Percentiles rank a stretch among this genome's conserved stretches.
phyloP scores from a whole-genome alignment of 2,888 invertebrate species.

The Idaea straminata region DNA sequence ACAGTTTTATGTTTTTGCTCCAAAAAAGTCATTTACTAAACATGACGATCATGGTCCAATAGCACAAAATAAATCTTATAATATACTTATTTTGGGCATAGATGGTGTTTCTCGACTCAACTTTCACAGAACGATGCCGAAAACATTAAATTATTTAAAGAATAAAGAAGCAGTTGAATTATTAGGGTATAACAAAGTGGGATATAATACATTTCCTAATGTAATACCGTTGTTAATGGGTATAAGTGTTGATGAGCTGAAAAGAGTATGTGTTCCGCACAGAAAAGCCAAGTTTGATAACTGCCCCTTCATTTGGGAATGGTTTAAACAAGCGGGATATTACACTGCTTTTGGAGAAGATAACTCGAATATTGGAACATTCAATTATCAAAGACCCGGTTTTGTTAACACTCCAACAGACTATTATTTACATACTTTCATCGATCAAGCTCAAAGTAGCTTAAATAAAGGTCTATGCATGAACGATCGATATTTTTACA shows the following conservation, averaged over 20 bases:
- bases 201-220: slow-evolving; percentile 96
- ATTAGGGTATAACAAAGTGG: slow-evolving; percentile 95
- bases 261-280: slow-evolving; percentile 82
- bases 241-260: slow-evolving; percentile 82
- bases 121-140: slow-evolving; percentile 91
- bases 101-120: slow-evolving; percentile 93
- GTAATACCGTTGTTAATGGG: slow-evolving; percentile 91
- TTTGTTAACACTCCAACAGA: slow-evolving; percentile 90
- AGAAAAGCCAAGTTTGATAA: slow-evolving; percentile 84
- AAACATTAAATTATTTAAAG: slow-evolving; percentile 82
- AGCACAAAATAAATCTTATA: slow-evolving; percentile 64
- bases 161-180: slow-evolving; percentile 86
- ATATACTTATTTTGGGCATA: slow-evolving; percentile 89
- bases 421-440: slow-evolving; percentile 89
- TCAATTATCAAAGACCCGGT: slow-evolving; percentile 89
- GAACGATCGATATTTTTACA: slow-evolving; percentile 84
- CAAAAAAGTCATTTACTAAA: slow-evolving; percentile 51
- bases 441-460: slow-evolving; percentile 82
- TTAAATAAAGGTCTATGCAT: slow-evolving; percentile 85
- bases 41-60: slow-evolving; percentile 36
- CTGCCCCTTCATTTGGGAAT: slow-evolving; percentile 93
- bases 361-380: slow-evolving; percentile 86
- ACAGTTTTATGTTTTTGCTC: slow-evolving; percentile 85
- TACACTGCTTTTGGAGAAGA: slow-evolving; percentile 92
- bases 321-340: slow-evolving; percentile 85